Evolutionary conservation across 2,113 vertebrate species (phyloP).

Genomic region (Campylorhamphus procurvoides): DNA sequence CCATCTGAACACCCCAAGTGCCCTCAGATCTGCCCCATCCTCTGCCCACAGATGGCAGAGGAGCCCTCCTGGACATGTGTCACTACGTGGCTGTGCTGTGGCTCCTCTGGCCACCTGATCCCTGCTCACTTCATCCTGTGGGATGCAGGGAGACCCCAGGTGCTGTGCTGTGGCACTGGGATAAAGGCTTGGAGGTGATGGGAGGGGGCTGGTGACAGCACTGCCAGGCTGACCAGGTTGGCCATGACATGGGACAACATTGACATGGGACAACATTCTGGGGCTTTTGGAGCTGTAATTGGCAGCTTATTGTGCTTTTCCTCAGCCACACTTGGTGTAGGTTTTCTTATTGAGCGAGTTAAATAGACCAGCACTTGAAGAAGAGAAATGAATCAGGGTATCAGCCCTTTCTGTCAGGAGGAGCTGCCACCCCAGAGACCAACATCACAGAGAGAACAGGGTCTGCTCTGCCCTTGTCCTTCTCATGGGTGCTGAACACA

Average conservation of each 20-base stretch:
- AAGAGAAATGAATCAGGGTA: background rate
- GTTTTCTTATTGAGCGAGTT: background rate
- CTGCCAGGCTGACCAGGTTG: rapidly evolving
- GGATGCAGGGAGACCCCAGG: background rate
- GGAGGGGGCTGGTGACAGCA: background rate
- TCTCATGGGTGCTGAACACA: background rate
- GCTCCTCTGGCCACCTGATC: background rate
- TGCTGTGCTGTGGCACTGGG: rapidly evolving
- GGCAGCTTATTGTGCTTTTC: background rate
- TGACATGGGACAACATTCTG: too few species aligned
- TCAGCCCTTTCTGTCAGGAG: background rate
- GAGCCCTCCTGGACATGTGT: rapidly evolving
- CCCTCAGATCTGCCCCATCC: background rate
- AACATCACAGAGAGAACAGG: rapidly evolving
- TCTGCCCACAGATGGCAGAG: background rate
- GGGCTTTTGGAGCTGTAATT: background rate
- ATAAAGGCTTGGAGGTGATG: rapidly evolving
- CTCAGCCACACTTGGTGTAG: background rate
- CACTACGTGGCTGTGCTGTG: rapidly evolving
- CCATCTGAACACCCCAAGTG: background rate
- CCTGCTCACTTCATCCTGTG: rapidly evolving
- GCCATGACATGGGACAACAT: rapidly evolving
- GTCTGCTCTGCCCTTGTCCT: background rate
- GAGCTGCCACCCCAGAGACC: rapidly evolving
- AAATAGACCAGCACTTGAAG: background rate